Percentiles rank a stretch among this genome's conserved stretches.
Evolutionary conservation across 2,113 vertebrate species (phyloP).

Genomic region (Limanda limanda): DNA sequence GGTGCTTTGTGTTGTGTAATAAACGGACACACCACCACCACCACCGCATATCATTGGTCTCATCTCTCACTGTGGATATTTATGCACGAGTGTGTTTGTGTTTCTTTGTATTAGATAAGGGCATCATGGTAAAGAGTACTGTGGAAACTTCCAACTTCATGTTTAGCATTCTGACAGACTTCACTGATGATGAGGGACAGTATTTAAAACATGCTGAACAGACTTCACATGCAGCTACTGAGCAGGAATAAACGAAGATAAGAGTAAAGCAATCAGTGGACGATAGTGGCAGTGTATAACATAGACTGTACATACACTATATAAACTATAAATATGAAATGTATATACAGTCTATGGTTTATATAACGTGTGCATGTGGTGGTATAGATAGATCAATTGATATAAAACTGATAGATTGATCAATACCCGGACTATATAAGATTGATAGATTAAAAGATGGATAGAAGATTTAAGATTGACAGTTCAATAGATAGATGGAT

Average conservation of each 20-base stretch:
- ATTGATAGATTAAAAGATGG: no score
- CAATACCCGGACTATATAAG: no score
- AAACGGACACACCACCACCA: slow-evolving; percentile 80
- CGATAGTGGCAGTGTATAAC: no score
- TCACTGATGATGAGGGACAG: neutral
- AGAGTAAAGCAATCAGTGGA: no score
- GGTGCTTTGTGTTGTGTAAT: slow-evolving; percentile 86
- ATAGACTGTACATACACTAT: neutral
- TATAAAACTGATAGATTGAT: no score
- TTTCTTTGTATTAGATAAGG: neutral
- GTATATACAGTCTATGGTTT: no score
- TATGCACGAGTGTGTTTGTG: slow-evolving; percentile 12
- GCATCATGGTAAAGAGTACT: neutral
- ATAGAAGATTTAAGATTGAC: no score
- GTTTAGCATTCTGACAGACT: neutral
- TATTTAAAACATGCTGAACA: neutral
- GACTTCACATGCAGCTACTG: neutral
- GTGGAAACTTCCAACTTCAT: slow-evolving; percentile 9
- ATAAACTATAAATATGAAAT: no score
- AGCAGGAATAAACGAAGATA: neutral
- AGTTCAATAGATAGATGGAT: no score
- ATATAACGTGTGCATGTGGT: no score
- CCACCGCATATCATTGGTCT: slow-evolving; percentile 73
- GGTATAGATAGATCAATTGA: no score
- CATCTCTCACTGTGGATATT: slow-evolving; percentile 66